Percentiles rank a stretch among this genome's conserved stretches.
phyloP scores from a whole-genome alignment of 1,140 invertebrate genomes.

The Plutomurus gul region DNA sequence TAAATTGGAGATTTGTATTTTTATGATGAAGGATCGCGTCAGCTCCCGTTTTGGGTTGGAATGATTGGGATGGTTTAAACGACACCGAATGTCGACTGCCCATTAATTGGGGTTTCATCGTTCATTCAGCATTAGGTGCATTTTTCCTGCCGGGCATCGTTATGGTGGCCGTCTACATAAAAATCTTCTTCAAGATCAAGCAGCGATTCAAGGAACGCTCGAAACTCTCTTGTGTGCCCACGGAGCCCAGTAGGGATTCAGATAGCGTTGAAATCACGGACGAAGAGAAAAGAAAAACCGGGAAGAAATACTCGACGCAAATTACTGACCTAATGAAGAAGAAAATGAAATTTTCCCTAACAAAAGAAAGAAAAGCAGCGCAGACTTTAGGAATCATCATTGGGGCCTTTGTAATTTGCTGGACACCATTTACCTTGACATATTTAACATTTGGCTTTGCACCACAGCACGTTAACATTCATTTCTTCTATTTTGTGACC shows the following conservation, averaged over 20 bases:
- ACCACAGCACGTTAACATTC: conserved; percentile 77
- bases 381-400: conserved; percentile 90
- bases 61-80: conserved; percentile 61
- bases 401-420: conserved; percentile 86
- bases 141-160: conserved; percentile 36
- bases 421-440: conserved; percentile 90
- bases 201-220: conserved; percentile 27
- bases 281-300: not conserved
- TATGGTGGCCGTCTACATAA: conserved; percentile 29
- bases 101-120: conserved; percentile 31
- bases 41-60: conserved; percentile 84
- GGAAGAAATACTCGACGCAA: conserved; percentile 32
- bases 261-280: not conserved
- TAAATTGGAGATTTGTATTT: too few relatives aligned
- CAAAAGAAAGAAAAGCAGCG: conserved; percentile 86
- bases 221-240: not conserved
- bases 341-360: conserved; percentile 88
- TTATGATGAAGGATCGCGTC: too few relatives aligned
- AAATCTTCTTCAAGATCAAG: conserved; percentile 35
- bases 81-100: not conserved
- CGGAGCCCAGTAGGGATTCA: not conserved
- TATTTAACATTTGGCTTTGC: conserved; percentile 74
- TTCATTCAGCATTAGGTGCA: conserved; percentile 39
- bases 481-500: conserved; percentile 82
- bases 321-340: conserved; percentile 87